Percentiles rank a stretch among this genome's conserved stretches.
Conservation (phyloP, 2,888 invertebrate genomes). For the Hermaeophaga mercurialis region DNA sequence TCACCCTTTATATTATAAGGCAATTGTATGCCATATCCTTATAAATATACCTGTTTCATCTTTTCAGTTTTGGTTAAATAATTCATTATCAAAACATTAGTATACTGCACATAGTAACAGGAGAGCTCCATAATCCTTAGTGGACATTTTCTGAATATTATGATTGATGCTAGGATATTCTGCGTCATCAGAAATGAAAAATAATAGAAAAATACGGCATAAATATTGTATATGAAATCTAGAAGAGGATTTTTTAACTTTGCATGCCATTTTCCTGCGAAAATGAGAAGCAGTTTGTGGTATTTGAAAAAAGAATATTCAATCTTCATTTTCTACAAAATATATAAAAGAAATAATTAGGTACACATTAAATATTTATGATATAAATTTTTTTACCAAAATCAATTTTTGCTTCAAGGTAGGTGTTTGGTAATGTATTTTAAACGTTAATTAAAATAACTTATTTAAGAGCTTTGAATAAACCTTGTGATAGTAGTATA, state of each 20-base stretch:
- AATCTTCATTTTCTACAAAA: constrained; percentile 6
- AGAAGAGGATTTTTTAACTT: constrained; percentile 12
- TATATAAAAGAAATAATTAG: too few species aligned
- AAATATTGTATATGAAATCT: constrained; percentile 17
- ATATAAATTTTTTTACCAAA: too few species aligned
- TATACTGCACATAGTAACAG: constrained; percentile 26
- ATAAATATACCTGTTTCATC: constrained; percentile 15
- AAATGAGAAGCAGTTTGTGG: constrained; percentile 24
- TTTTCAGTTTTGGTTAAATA: constrained; percentile 19
- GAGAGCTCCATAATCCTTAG: constrained; percentile 13
- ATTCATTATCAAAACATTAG: constrained; percentile 22
- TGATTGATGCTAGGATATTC: constrained; percentile 15
- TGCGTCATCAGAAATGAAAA: constrained; percentile 22
- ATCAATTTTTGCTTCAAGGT: too few species aligned
- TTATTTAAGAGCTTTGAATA: too few species aligned
- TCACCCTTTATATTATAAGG: too few species aligned
- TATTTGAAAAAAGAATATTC: constrained; percentile 17
- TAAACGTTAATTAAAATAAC: too few species aligned
- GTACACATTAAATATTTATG: too few species aligned
- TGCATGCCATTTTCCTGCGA: constrained; percentile 28
- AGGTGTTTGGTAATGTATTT: too few species aligned
- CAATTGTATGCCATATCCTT: too few species aligned
- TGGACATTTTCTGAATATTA: constrained; percentile 19
- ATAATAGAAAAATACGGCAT: constrained; percentile 16
- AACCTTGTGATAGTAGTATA: too few species aligned